phyloP scores from a whole-genome alignment of 2,797 vertebrate genomes.

The Rhinogobio ventralis region DNA sequence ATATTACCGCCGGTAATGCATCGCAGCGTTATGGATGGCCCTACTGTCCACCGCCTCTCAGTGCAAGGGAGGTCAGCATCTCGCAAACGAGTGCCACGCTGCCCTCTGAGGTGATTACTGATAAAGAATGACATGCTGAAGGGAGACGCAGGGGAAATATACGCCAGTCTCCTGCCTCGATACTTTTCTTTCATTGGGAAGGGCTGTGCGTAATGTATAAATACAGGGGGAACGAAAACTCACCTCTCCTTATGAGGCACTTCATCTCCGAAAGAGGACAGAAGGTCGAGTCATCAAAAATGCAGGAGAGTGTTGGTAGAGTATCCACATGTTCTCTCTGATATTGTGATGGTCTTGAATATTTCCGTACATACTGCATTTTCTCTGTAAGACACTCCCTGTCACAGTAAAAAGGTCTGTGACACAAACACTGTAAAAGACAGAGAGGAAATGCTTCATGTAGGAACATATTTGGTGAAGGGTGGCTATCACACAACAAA shows the following conservation, averaged over 20 bases:
- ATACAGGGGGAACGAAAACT: constrained; percentile 67
- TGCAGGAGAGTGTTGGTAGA: constrained; percentile 66
- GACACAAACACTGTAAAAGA: constrained; percentile 1
- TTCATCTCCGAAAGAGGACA: constrained; percentile 72
- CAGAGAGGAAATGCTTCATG: constrained; percentile 1
- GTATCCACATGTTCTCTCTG: not conserved
- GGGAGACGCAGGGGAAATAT: constrained; percentile 69
- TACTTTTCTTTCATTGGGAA: constrained; percentile 62
- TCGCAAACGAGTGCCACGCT: constrained; percentile 62
- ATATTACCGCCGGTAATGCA: constrained; percentile 58
- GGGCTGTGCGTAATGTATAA: constrained; percentile 73
- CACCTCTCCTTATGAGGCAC: constrained; percentile 71
- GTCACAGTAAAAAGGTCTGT: constrained; percentile 12
- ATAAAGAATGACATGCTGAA: constrained; percentile 74
- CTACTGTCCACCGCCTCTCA: constrained; percentile 57
- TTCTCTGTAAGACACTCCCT: constrained; percentile 7
- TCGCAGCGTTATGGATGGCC: constrained; percentile 70
- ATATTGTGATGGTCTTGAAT: constrained; percentile 13
- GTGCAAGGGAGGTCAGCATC: constrained; percentile 73
- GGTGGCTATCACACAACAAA: not conserved
- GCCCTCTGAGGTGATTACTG: constrained; percentile 78
- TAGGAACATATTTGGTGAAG: not conserved
- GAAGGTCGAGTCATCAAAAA: constrained; percentile 77
- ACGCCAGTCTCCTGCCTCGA: constrained; percentile 61
- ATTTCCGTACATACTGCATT: not conserved